Conservation (phyloP, 2,888 invertebrate genomes). For the Calameuta pallipes region DNA sequence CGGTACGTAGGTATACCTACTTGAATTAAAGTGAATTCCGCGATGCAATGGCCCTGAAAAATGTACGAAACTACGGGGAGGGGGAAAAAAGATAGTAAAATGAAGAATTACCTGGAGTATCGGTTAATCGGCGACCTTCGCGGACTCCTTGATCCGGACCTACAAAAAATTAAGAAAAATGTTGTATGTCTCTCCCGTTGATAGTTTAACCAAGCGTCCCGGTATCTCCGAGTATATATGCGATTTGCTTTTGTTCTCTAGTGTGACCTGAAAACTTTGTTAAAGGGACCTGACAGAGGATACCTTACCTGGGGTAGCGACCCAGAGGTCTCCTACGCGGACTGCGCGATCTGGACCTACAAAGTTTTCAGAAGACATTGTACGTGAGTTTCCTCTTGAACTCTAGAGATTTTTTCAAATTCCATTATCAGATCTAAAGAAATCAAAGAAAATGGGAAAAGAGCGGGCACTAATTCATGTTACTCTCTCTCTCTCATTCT, state of each 20-base stretch:
- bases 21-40: conserved; percentile 27
- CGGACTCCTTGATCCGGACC: conserved; percentile 59
- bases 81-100: conserved; percentile 5
- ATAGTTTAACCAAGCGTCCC: conserved; percentile 26
- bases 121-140: conserved; percentile 44
- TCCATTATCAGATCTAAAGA: not conserved
- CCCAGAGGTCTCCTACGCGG: conserved; percentile 49
- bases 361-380: conserved; percentile 50
- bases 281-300: conserved; percentile 17
- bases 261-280: conserved; percentile 47
- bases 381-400: conserved; percentile 40
- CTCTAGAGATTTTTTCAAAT: conserved; percentile 26
- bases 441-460: not conserved
- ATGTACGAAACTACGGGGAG: conserved; percentile 9
- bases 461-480: conserved; percentile 9
- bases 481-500: not conserved
- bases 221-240: not conserved
- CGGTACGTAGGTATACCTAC: conserved; percentile 46
- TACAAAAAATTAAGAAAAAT: conserved; percentile 54
- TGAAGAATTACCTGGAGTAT: conserved; percentile 53
- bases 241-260: not conserved
- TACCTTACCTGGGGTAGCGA: conserved; percentile 54
- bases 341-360: conserved; percentile 58
- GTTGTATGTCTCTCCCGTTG: conserved; percentile 47
- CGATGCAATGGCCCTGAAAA: conserved; percentile 47